Conservation (phyloP, 2,797 vertebrate genomes). For the Acanthopagrus latus region DNA sequence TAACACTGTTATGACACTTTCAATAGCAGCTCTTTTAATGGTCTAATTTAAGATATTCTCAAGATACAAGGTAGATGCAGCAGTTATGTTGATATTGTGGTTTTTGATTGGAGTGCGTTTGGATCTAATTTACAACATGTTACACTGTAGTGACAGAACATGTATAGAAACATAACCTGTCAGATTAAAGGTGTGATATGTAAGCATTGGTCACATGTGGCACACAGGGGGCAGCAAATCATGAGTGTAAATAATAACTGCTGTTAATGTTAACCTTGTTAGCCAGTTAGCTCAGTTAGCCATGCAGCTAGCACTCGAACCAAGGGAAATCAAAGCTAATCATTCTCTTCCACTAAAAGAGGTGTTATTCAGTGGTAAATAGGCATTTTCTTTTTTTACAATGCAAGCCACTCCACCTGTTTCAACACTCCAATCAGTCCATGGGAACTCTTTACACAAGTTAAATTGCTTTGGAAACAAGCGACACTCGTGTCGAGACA, state of each 20-base stretch:
- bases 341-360: not conserved
- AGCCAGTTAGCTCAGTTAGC: no score
- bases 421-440: slow-evolving; percentile 47
- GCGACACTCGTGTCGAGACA: slow-evolving; percentile 20
- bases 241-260: no score
- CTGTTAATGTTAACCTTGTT: no score
- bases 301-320: not conserved
- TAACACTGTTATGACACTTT: slow-evolving; percentile 12
- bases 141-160: not conserved
- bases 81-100: not conserved
- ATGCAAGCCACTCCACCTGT: slow-evolving; percentile 17
- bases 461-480: slow-evolving; percentile 52
- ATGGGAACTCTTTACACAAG: slow-evolving; percentile 26
- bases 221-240: no score
- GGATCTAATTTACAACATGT: not conserved
- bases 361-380: slow-evolving; percentile 29
- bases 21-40: slow-evolving; percentile 14
- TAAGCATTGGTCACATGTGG: no score
- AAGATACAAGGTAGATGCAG: not conserved
- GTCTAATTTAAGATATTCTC: not conserved
- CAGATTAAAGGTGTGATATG: no score
- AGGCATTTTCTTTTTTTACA: slow-evolving; percentile 42
- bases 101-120: not conserved
- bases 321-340: slow-evolving; percentile 22
- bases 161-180: not conserved